A percentile compares a stretch with the other conserved stretches of the same genome.
These are phyloP conservation scores for Poecile atricapillus DNA, from an alignment of 2,113 vertebrate genomes.

Conservation along the genomic window DNA sequence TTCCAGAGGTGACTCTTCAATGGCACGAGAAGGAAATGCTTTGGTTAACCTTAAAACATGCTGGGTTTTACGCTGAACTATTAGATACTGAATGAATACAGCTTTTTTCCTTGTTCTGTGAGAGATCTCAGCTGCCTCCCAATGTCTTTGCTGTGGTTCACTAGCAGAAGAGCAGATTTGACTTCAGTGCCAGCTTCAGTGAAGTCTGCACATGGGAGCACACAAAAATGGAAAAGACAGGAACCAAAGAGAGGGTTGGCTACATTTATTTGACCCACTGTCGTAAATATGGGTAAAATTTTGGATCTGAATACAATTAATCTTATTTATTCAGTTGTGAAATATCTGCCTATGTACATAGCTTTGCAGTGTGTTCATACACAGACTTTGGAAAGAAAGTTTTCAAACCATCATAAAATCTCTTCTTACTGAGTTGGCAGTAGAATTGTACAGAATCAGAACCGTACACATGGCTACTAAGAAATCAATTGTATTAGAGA, in stretches of 20 bases:
- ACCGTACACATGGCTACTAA: not conserved
- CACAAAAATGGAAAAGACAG: not conserved
- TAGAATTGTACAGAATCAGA: not conserved
- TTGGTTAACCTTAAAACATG: not conserved
- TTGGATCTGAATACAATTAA: not conserved
- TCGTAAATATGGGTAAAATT: not conserved
- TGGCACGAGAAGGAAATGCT: not conserved
- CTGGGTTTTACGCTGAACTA: not conserved
- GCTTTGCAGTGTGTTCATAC: not conserved
- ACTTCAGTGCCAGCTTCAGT: not conserved
- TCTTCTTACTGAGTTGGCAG: not conserved
- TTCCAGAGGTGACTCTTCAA: not conserved
- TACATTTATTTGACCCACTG: not conserved
- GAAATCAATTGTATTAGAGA: constrained; percentile 54
- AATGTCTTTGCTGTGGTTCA: not conserved
- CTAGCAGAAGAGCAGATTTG: not conserved
- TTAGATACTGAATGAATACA: not conserved
- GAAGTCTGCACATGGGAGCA: not conserved
- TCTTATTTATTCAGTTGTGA: not conserved
- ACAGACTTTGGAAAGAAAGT: not conserved
- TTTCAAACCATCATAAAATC: not conserved
- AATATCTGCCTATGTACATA: not conserved
- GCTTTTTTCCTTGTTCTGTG: accelerated
- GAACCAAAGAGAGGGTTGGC: not conserved
- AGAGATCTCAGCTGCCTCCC: not conserved